phyloP scores from a whole-genome alignment of 2,888 invertebrate genomes.

The Acanthosoma haemorrhoidale region DNA sequence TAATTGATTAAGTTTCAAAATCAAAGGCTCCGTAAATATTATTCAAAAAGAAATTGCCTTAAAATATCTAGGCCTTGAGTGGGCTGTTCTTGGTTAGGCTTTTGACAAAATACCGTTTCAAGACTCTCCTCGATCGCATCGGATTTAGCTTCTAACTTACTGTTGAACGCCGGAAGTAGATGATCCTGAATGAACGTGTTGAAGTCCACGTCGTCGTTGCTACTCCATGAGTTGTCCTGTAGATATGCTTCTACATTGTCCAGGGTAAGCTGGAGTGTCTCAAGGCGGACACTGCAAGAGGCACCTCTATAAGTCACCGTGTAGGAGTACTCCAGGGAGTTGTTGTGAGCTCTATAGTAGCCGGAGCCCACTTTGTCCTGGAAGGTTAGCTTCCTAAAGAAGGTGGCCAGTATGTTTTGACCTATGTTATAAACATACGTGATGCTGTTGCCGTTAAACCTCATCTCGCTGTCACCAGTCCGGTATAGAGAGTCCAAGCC shows the following conservation, averaged over 20 bases:
- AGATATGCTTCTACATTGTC: not conserved
- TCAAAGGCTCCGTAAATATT: too few species aligned
- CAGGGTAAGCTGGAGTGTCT: not conserved
- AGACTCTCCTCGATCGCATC: not conserved
- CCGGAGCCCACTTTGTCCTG: not conserved
- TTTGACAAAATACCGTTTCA: not conserved
- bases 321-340: not conserved
- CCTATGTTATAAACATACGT: not conserved
- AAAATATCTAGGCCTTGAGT: slow-evolving; percentile 6
- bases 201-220: not conserved
- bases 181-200: not conserved
- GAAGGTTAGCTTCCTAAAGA: not conserved
- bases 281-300: not conserved
- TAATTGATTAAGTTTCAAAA: too few species aligned
- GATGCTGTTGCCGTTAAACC: not conserved
- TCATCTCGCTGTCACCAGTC: not conserved
- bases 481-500: not conserved
- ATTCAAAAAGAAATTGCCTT: not conserved
- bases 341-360: not conserved
- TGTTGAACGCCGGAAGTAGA: not conserved
- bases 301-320: not conserved
- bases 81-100: not conserved
- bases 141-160: not conserved
- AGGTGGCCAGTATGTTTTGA: not conserved
- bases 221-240: not conserved